These are phyloP conservation scores for Probosciger aterrimus DNA, from an alignment of 2,113 vertebrate genomes.

Conservation along the genomic window DNA sequence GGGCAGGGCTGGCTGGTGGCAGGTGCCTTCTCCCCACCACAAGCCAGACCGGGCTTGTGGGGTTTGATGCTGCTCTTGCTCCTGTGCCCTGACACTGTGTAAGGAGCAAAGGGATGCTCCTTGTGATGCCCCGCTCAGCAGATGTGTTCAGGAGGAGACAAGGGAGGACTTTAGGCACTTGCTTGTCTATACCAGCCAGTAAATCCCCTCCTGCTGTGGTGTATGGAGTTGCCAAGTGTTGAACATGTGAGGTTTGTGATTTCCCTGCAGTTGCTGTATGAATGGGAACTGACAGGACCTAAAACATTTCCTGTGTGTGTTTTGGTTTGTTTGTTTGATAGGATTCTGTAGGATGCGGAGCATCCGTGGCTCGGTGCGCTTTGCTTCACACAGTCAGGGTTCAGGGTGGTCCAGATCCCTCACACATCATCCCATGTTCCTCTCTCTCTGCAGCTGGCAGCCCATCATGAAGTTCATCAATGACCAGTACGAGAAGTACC, in stretches of 20 bases:
- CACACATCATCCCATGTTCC: rapidly evolving
- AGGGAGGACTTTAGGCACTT: neutral
- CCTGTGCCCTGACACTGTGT: rapidly evolving
- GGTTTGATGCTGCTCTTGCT: neutral
- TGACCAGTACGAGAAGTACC: slow-evolving; percentile 94
- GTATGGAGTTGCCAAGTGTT: neutral
- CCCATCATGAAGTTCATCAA: slow-evolving; percentile 99
- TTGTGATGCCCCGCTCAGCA: neutral
- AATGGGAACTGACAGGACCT: neutral
- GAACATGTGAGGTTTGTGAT: neutral
- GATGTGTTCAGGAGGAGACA: neutral
- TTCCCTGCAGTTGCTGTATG: neutral
- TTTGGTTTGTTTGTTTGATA: neutral
- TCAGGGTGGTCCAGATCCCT: neutral
- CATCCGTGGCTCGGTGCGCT: rapidly evolving
- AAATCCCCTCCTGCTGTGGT: neutral
- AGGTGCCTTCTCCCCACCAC: neutral
- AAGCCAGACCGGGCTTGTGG: neutral
- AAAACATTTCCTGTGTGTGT: neutral
- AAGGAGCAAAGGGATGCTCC: neutral
- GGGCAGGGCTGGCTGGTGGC: neutral
- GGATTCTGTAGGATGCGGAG: neutral
- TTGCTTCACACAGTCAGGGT: neutral
- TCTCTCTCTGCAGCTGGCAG: slow-evolving; percentile 83
- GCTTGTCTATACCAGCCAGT: neutral